Conservation (phyloP, 2,797 vertebrate genomes). For the Zenarchopterus dispar region DNA sequence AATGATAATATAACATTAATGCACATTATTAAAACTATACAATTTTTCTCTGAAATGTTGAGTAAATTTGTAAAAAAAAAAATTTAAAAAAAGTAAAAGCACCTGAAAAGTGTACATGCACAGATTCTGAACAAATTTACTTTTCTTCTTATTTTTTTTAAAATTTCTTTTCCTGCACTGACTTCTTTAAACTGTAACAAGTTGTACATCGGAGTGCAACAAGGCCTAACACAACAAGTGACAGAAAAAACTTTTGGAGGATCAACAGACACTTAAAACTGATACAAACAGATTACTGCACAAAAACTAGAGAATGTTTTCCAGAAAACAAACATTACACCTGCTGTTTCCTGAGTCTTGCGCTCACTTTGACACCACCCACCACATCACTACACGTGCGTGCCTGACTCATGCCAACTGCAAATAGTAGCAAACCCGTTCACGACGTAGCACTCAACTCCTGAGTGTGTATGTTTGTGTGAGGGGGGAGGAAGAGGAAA, state of each 20-base stretch:
- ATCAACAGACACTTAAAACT: conserved; percentile 31
- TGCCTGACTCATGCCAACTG: conserved; percentile 71
- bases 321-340: conserved; percentile 57
- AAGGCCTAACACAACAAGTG: conserved; percentile 39
- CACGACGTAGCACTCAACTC: conserved; percentile 66
- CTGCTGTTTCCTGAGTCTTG: conserved; percentile 51
- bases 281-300: conserved; percentile 29
- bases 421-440: conserved; percentile 74
- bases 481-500: neutral
- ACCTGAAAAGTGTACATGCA: neutral
- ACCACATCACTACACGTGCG: conserved; percentile 71
- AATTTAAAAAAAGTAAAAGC: neutral
- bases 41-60: neutral
- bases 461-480: conserved; percentile 22
- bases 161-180: neutral
- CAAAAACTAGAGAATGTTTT: conserved; percentile 21
- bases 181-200: conserved; percentile 23
- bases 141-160: too few relatives aligned
- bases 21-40: neutral
- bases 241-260: conserved; percentile 49
- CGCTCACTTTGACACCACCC: conserved; percentile 65
- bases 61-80: neutral
- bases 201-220: conserved; percentile 13
- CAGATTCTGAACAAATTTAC: neutral
- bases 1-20: neutral